Conservation (phyloP, 2,113 vertebrate genomes). For the Psephotus haematonotus region DNA sequence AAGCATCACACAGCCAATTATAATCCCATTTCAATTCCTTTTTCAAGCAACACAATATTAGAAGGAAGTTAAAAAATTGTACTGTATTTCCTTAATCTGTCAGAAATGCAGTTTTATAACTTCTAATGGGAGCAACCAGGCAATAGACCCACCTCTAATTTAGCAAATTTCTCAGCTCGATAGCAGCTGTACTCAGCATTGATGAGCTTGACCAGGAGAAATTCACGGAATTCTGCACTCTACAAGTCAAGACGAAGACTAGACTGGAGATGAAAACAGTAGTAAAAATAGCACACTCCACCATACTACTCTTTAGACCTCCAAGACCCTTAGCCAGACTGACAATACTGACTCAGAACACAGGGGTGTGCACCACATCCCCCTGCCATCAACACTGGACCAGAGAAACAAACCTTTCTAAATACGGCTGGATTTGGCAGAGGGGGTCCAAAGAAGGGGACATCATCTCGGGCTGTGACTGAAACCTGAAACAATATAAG, state of each 20-base stretch:
- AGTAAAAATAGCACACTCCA: not conserved
- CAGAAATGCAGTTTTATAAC: not conserved
- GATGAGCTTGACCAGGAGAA: constrained; percentile 89
- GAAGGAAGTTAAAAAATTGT: not conserved
- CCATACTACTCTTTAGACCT: not conserved
- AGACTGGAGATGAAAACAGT: not conserved
- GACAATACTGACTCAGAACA: not conserved
- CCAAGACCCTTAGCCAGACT: not conserved
- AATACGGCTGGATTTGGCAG: constrained; percentile 73
- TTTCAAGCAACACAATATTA: not conserved
- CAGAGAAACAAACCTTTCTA: constrained; percentile 66
- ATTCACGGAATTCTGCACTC: constrained; percentile 83
- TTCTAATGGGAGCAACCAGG: not conserved
- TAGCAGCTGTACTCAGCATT: constrained; percentile 92
- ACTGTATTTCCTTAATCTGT: not conserved
- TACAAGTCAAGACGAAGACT: constrained; percentile 39
- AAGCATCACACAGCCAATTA: not conserved
- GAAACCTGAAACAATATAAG: constrained; percentile 62
- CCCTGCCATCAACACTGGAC: not conserved
- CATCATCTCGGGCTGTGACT: constrained; percentile 73
- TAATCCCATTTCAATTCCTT: not conserved
- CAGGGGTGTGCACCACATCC: not conserved
- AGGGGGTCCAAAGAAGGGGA: constrained; percentile 71
- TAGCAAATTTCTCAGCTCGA: constrained; percentile 86
- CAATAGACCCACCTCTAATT: constrained; percentile 79